These are phyloP conservation scores for Pimpla rufipes DNA, from an alignment of 2,888 invertebrate species.

Conservation along the genomic window DNA sequence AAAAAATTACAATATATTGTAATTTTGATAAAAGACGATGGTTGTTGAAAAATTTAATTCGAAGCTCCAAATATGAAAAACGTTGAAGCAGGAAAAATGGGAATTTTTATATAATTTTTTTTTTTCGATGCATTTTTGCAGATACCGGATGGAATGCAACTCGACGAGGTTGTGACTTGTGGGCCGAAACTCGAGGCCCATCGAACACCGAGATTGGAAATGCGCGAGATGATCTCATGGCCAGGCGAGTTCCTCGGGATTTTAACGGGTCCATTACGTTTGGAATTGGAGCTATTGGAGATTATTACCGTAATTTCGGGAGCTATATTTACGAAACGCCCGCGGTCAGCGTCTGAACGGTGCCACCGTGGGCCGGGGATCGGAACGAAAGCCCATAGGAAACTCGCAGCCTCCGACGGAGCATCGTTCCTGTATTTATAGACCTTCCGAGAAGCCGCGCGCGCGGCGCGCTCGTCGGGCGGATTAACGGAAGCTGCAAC, in stretches of 20 bases:
- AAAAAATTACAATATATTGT: too few species aligned
- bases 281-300: constrained; percentile 57
- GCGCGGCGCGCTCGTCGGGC: constrained; percentile 29
- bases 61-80: neutral
- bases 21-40: too few species aligned
- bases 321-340: constrained; percentile 62
- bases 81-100: too few species aligned
- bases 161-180: too few species aligned
- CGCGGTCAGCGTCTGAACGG: constrained; percentile 47
- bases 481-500: constrained; percentile 56
- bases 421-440: constrained; percentile 56
- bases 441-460: constrained; percentile 50
- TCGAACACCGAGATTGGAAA: neutral
- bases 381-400: constrained; percentile 40
- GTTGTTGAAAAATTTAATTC: neutral
- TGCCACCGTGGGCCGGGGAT: constrained; percentile 16
- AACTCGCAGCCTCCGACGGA: constrained; percentile 38
- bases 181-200: neutral
- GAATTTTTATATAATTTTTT: neutral
- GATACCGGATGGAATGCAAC: too few species aligned
- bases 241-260: neutral
- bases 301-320: constrained; percentile 62
- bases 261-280: constrained; percentile 33
- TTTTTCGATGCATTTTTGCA: neutral
- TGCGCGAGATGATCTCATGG: constrained; percentile 12